Evolutionary conservation across 2,113 vertebrate species (phyloP).

Genomic region (Pachyramphus minor): DNA sequence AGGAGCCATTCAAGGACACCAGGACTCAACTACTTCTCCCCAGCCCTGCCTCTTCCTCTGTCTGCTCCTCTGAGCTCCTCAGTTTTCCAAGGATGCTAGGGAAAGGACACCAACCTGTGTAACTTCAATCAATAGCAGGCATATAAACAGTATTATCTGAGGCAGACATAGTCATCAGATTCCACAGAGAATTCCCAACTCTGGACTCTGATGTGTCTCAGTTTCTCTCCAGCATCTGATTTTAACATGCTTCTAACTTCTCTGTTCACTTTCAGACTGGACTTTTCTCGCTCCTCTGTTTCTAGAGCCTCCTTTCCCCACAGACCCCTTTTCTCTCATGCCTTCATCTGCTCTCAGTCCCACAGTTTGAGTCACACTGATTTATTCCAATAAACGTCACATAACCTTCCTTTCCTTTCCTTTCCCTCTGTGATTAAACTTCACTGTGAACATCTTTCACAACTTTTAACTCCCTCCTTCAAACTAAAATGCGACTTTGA

Average conservation of each 20-base stretch:
- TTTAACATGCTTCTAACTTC: not conserved
- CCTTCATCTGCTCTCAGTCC: not conserved
- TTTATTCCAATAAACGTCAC: not conserved
- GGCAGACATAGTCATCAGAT: not conserved
- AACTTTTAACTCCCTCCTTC: not conserved
- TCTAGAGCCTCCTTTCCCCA: not conserved
- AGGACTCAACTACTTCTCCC: not conserved
- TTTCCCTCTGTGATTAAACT: not conserved
- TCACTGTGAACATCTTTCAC: not conserved
- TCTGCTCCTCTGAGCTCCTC: not conserved
- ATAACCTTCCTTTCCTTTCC: not conserved
- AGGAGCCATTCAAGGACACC: slow-evolving; percentile 48
- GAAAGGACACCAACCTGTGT: not conserved
- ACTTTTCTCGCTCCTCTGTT: not conserved
- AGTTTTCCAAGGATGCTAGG: not conserved
- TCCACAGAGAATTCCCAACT: not conserved
- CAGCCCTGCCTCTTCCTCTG: not conserved
- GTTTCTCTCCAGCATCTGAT: not conserved
- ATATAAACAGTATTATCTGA: not conserved
- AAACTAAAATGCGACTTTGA: not conserved
- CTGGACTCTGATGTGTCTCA: not conserved
- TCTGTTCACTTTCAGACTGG: not conserved
- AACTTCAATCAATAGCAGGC: not conserved
- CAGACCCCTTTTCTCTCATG: not conserved
- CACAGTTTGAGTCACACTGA: not conserved